phyloP scores from a whole-genome alignment of 2,113 vertebrate species.

The Steatornis caripensis region DNA sequence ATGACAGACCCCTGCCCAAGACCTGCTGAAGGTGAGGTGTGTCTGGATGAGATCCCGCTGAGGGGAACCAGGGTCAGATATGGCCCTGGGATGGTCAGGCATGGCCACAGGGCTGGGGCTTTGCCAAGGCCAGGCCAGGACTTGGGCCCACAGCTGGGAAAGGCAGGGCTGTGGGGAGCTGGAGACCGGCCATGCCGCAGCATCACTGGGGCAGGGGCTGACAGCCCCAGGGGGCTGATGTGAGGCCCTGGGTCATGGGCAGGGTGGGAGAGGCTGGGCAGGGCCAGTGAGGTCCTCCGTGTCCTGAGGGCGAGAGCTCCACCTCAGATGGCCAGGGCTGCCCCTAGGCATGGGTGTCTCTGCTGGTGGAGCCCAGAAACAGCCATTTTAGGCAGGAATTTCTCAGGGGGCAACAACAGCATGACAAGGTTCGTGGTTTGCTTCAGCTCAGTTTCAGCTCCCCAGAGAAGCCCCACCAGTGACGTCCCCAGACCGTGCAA shows the following conservation, averaged over 20 bases:
- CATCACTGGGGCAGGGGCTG: not conserved
- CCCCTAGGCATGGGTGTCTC: no score
- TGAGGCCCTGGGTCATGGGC: not conserved
- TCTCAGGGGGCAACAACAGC: not conserved
- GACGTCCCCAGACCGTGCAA: not conserved
- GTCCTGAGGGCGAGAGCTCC: not conserved
- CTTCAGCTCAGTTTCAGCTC: not conserved
- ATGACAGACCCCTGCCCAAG: rapidly evolving
- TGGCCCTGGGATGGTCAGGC: not conserved
- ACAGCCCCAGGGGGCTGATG: rapidly evolving
- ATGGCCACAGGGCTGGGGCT: not conserved
- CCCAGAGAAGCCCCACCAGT: no score
- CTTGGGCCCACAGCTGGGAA: rapidly evolving
- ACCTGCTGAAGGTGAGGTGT: not conserved
- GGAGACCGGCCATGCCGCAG: not conserved
- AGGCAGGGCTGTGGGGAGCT: not conserved
- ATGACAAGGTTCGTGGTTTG: not conserved
- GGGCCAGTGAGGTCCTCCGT: not conserved
- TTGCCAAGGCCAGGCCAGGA: not conserved
- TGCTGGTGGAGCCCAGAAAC: not conserved
- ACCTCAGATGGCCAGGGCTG: rapidly evolving
- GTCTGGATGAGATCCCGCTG: not conserved
- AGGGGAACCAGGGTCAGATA: not conserved
- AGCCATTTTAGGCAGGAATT: not conserved
- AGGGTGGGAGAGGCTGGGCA: not conserved